Base-by-base conservation (phyloP, 2,113 vertebrate species). In the Thymallus thymallus region DNA sequence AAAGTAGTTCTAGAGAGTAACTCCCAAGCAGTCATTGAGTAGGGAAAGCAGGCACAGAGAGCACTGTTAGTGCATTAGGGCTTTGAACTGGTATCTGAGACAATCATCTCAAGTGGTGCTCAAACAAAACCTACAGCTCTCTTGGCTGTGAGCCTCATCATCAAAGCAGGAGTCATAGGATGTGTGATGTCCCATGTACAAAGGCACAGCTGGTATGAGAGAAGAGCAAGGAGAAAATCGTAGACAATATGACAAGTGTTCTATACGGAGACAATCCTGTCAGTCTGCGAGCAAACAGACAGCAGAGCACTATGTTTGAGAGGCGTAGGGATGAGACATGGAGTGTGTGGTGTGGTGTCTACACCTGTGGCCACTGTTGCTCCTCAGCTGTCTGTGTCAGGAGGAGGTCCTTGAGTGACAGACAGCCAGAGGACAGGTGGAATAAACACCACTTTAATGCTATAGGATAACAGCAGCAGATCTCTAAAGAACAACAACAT, bases 391-490 rank as follows among this genome's bases (percentile, higher is more conserved):
- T 66, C 30, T 66, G 23, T 29, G 64, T 51, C 48, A 51, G 16
- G 48, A 51, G 48, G 48, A 66, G 30, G 23, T 30, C 61, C 71
- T 20, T 30, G 16, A 66, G 30, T 30, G 29, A 22, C 7, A 74
- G 87, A 89, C 77, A 32, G 80, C 83, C 51, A 30, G 66, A n/a
- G 77, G 71, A 41, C 91, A 91, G 91, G 87, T 91, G 89, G 83
- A 77, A 76, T 48, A 87, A 79, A 87, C 76, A 62, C 12, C 65
- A 71, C 58, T 68, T 72, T 70, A 74, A 74, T 58, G 0, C 77
- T 83, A 87, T n/a, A 88, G 82, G 86, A 88, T 88, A 88, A 81
- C 81, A 82, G 70, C 48, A 26, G 72, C 69, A 24, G 22, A 72
- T 66, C 26, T 66, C 26, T 66, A 55, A 51, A 72, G 9, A 76